Conservation (phyloP, 2,888 invertebrate genomes). For the Ariolimax columbianus region DNA sequence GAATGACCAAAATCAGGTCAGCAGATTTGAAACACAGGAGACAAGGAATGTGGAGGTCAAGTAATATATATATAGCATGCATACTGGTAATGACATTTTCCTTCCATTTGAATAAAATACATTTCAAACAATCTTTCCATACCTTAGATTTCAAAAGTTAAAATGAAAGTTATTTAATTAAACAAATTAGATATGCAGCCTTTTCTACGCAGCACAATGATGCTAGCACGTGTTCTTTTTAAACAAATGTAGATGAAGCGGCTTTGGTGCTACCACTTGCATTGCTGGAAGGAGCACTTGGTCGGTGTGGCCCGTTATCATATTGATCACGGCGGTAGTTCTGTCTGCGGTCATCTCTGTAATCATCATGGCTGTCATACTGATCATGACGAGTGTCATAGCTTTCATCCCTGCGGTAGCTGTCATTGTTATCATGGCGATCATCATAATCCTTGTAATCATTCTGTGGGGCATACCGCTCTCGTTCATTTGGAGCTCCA, state of each 20-base stretch:
- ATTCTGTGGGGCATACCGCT: slow-evolving; percentile 6
- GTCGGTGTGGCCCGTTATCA: slow-evolving; percentile 31
- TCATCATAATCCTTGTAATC: slow-evolving; percentile 16
- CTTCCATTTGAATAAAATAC: not conserved
- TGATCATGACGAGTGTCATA: slow-evolving; percentile 37
- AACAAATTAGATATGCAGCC: not conserved
- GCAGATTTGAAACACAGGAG: not conserved
- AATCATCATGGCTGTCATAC: slow-evolving; percentile 49
- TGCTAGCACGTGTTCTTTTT: not conserved
- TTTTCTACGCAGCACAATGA: not conserved
- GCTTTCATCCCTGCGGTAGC: slow-evolving; percentile 26
- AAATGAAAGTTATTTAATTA: not conserved
- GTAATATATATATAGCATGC: not conserved
- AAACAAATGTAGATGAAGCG: slow-evolving; percentile 51
- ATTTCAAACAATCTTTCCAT: not conserved
- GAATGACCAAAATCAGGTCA: slow-evolving; percentile 3
- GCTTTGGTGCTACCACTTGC: slow-evolving; percentile 24
- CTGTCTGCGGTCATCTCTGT: slow-evolving; percentile 46
- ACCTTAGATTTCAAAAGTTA: not conserved
- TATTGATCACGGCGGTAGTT: slow-evolving; percentile 37
- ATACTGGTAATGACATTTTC: not conserved
- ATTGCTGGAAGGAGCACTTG: slow-evolving; percentile 32
- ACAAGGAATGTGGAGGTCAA: not conserved
- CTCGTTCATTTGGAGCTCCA: slow-evolving; percentile 57
- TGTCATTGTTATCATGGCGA: slow-evolving; percentile 19